phyloP scores from a whole-genome alignment of 2,888 invertebrate genomes.

The Apodemia duryi region DNA sequence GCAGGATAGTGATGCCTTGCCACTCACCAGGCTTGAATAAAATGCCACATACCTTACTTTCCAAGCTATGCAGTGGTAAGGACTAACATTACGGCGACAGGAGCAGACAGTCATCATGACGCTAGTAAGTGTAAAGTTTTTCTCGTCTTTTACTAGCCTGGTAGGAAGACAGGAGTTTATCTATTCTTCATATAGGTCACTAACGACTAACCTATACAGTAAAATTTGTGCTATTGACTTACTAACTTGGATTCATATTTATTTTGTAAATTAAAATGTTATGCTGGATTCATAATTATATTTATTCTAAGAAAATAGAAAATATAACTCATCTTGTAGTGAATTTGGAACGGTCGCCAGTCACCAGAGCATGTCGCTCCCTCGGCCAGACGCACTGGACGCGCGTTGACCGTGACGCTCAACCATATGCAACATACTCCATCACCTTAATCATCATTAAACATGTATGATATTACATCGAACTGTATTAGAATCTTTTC shows the following conservation, averaged over 20 bases:
- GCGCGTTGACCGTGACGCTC: conserved; percentile 44
- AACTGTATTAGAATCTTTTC: conserved; percentile 10
- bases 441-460: conserved; percentile 28
- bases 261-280: no score
- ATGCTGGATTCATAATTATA: conserved; percentile 5
- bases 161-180: neutral
- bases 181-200: neutral
- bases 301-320: conserved; percentile 13
- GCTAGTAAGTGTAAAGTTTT: no score
- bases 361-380: conserved; percentile 35
- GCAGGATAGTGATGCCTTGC: no score
- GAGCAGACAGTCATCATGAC: no score
- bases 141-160: neutral
- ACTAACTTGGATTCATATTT: no score
- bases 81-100: no score
- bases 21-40: no score
- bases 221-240: no score
- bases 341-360: conserved; percentile 35
- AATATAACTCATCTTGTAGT: conserved; percentile 20
- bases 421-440: conserved; percentile 38
- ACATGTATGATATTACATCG: conserved; percentile 19
- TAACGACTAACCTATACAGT: neutral
- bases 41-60: no score
- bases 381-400: conserved; percentile 35
- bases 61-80: no score